Conservation (phyloP, 35 echinoderm and acorn worm species). For the Acanthaster planci region DNA sequence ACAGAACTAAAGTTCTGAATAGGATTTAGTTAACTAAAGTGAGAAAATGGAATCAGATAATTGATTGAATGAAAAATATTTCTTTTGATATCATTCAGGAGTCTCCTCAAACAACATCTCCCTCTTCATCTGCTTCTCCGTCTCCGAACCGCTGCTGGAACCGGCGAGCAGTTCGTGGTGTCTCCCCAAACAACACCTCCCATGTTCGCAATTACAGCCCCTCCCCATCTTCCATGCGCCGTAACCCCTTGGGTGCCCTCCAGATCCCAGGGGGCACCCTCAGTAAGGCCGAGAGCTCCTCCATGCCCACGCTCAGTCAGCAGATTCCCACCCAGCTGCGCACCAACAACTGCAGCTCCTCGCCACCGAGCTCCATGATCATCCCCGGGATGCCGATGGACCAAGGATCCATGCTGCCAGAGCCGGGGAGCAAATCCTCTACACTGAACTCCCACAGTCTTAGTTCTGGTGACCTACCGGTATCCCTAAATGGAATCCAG, state of each 20-base stretch:
- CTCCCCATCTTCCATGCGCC: background rate
- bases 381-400: background rate
- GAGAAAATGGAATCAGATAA: no score
- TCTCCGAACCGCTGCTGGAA: constrained; percentile 48
- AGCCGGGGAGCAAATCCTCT: background rate
- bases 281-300: background rate
- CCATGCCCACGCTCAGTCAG: constrained; percentile 6
- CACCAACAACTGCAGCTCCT: background rate
- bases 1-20: no score
- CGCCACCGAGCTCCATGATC: background rate
- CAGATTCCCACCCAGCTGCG: background rate
- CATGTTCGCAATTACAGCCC: background rate
- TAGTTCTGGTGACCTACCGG: background rate
- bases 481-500: background rate
- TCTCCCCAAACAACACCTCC: constrained; percentile 7
- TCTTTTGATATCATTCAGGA: background rate
- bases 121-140: background rate
- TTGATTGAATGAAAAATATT: no score
- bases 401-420: background rate
- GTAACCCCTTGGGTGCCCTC: background rate
- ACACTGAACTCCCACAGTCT: background rate
- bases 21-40: no score
- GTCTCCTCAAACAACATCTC: background rate
- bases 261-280: background rate
- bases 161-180: constrained; percentile 37